Base-by-base conservation (phyloP, 2,888 invertebrate species). In the Callyntrura sp. region DNA sequence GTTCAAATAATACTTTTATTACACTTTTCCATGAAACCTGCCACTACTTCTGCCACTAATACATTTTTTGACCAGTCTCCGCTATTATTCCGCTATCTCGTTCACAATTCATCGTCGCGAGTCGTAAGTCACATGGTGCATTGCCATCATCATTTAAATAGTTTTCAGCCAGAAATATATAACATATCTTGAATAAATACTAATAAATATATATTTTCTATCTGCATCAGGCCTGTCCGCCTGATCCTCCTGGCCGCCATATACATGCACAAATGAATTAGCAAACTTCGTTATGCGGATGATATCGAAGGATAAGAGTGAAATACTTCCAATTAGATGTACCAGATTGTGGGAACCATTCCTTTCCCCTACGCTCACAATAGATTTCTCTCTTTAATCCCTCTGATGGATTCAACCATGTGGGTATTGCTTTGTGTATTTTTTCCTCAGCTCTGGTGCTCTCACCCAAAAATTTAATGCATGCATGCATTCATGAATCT, bases 391-490 rank as follows among this genome's bases (percentile, higher is more conserved):
- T 82, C 48, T 85, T 85, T 90, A 90, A 90, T 90, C 90, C 85
- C 82, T 85, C 48, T 90, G 90, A 90, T 90, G 90, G 90, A 90
- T 90, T 90, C 90, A 90, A 51, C 85, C 85, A 85, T 73, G 90
- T 85, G 85, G 78, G 85, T 76, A 85, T 85, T 79, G 60, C 89
- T 70, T 79, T 65, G 65, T 89, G 79, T 78, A 60, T 85, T 60
- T 65, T 43, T 82, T 76, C 76, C 48, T 73, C 23, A 88, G 70
- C 73, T 85, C 82, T 82, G 70, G 85, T 85, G 85, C 90, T 90
- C 85, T 90, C 85, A 82, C 85, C 85, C 84, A 85, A 85, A 85
- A 85, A 90, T 90, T 90, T 90, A 90, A 90, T 90, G 90, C 90
- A 90, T 90, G 90, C 90, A 85, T 90, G 84, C 89, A 89, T 85